These are phyloP conservation scores for Sprattus sprattus DNA, from an alignment of 2,113 vertebrate species.

Conservation along the genomic window DNA sequence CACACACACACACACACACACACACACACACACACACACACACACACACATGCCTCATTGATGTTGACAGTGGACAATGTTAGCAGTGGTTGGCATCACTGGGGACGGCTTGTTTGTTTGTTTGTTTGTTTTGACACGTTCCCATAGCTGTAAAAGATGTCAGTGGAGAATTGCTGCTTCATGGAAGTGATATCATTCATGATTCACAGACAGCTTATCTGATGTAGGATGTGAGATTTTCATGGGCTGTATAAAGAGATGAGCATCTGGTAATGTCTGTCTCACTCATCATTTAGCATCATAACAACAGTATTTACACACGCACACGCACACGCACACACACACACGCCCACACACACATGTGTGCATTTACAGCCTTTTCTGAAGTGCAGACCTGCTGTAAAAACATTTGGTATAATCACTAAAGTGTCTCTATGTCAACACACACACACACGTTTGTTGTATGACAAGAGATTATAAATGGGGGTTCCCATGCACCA, in stretches of 20 bases:
- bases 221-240: neutral
- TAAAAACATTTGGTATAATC: no score
- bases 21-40: no score
- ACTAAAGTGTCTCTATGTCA: no score
- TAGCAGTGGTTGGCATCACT: no score
- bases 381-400: no score
- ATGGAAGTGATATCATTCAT: neutral
- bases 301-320: neutral
- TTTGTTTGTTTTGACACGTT: neutral
- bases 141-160: neutral
- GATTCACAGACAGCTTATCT: neutral
- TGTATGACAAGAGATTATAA: neutral
- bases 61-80: slow-evolving; percentile 38
- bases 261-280: neutral
- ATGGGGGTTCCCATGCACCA: neutral
- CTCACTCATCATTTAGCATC: neutral
- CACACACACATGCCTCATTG: slow-evolving; percentile 60
- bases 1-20: no score
- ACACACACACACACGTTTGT: neutral
- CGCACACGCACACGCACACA: neutral
- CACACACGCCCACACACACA: neutral
- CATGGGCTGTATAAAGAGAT: neutral
- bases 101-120: no score
- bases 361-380: neutral
- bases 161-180: neutral